Percentiles rank a stretch among this genome's conserved stretches.
phyloP scores from a whole-genome alignment of 2,888 invertebrate species.

The Morpho helenor region DNA sequence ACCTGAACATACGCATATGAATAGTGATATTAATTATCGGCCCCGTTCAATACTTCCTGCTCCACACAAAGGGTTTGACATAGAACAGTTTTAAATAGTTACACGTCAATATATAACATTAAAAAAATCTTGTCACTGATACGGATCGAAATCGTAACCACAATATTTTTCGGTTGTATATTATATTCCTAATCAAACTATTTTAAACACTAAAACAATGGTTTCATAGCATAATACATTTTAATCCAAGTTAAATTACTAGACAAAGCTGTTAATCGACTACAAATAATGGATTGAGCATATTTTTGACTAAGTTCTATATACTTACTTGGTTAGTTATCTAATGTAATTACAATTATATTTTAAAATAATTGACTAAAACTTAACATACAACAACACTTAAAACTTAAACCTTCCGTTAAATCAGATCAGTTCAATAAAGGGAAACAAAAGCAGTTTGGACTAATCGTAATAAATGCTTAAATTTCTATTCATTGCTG shows the following conservation, averaged over 20 bases:
- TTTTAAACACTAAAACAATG: constrained; percentile 4
- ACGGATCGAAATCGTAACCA: too few relatives aligned
- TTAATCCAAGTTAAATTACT: neutral
- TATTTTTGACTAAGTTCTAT: constrained; percentile 4
- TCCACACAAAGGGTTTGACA: neutral
- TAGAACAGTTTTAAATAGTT: neutral
- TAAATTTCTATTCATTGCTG: constrained; percentile 14
- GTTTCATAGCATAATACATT: constrained; percentile 19
- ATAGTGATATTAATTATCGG: neutral
- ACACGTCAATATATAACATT: neutral
- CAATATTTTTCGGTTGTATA: too few relatives aligned
- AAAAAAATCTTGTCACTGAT: neutral
- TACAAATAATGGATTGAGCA: constrained; percentile 24
- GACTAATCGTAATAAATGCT: constrained; percentile 11
- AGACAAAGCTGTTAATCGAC: too few relatives aligned
- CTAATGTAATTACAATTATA: neutral
- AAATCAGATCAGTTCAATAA: constrained; percentile 39
- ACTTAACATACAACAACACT: constrained; percentile 2
- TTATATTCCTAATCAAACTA: too few relatives aligned
- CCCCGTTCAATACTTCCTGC: constrained; percentile 8
- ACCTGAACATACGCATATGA: constrained; percentile 1
- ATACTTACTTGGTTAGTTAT: neutral
- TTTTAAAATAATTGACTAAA: neutral
- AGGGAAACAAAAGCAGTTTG: constrained; percentile 48
- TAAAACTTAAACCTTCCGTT: constrained; percentile 38